Evolutionary conservation across 2,888 invertebrate species (phyloP), one percentile per base, ranked within the genome.

Genomic region (Drosophila lutescens): DNA sequence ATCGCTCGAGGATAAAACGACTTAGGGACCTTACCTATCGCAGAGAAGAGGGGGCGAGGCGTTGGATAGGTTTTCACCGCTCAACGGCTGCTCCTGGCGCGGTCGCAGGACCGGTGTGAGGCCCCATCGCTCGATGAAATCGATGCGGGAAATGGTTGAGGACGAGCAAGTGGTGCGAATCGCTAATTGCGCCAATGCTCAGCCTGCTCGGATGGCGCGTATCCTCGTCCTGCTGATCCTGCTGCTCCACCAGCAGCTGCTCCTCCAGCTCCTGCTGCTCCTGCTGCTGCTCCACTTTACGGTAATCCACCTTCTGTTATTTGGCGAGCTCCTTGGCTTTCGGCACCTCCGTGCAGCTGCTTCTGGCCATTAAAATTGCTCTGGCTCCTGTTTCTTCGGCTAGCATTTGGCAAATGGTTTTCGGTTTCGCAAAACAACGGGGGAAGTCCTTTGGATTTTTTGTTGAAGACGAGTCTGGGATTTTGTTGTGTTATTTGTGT

Each of bases 91-190:
- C 94, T 97, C 97, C 96, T 96, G 97, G 95, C 97, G 96, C 96
- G 97, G 97, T 94, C 96, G 96, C 95, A 97, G 96, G 96, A 97
- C 97, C 95, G 97, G 97, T 95, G 97, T 97, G 94, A 97, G 96
- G 96, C 97, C 97, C 97, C 97, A 97, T 97, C 97, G 96, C 95
- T 97, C 97, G 94, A 97, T 95, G 94, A 97, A 97, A 95, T 97
- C 97, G 96, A 97, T 96, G 95, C 97, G 97, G 95, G 97, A 97
- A 98, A 97, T 97, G 96, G 90, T 92, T 92, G 92, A 90, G 88
- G 90, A 89, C 89, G 91, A 90, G 87, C 90, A 89, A 86, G 88
- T 91, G 86, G 82, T 84, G 85, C 86, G 80, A 88, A 88, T 90
- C 88, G 88, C 86, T 89, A 85, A 82, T 74, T 90, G 87, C 85